Evolutionary conservation across 92 coral and sea anemone genomes (phyloP), one percentile per base, ranked within the genome.

Genomic region (Porites divaricata): DNA sequence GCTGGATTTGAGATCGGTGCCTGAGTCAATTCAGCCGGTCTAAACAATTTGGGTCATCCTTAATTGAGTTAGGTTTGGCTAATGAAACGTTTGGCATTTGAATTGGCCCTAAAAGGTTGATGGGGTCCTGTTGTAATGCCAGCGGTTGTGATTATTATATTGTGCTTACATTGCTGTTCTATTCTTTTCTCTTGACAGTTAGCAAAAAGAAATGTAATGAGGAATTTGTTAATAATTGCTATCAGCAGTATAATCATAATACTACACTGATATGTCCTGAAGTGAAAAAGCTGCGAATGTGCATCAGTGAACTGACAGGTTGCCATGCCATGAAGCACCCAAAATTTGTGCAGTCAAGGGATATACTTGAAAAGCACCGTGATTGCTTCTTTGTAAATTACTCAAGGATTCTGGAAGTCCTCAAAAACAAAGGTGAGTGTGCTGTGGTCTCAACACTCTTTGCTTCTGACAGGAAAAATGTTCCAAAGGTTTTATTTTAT

Each of bases 261-360:
- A 83, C 93, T 0, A 70, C 89, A 13, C 87, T 83, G 65, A 85
- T 93, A 16, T 93, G 97, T 61, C 84, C 90, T 51, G 90, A 91
- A 70, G 97, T 91, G 64, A 91, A 93, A 67, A 83, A 75, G 49
- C 79, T 93, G 17, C 91, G 85, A 6, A 77, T 77, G 16, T 93
- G 95, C 80, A 76, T 91, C 61, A 86, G 87, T 24, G 83, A 70
- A 28, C 90, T 93, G 0, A 62, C 70, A 4, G 91, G 87, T 9
- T 93, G 97, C 50, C 95, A 93, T 53, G 93, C 85, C 9, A 93
- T 91, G 95, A 91, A 91, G 54, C 95, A 93, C 58, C 97, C 97
- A 2, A 88, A 90, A 28, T 93, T 76, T 80, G 91, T 93, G 8
- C 49, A 83, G 63, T 88, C 86, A 14, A 77, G 84, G 62, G 86